phyloP scores from a whole-genome alignment of 2,797 vertebrate genomes.

The Micrastur ruficollis region DNA sequence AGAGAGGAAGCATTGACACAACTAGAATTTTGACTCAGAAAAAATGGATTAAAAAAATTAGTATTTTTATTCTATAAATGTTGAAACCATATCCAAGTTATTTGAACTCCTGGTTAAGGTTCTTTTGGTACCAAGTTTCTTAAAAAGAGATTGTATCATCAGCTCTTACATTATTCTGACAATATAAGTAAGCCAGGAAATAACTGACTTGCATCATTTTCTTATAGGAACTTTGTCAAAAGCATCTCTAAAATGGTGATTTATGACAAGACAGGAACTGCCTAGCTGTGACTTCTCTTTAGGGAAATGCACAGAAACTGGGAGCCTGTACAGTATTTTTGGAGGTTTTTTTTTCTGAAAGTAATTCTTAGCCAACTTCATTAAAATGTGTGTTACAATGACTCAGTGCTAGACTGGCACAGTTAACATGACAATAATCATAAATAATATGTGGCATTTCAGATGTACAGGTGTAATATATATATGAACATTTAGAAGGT shows the following conservation, averaged over 20 bases:
- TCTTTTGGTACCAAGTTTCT: not conserved
- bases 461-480: not conserved
- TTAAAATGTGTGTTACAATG: not conserved
- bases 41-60: not conserved
- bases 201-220: not conserved
- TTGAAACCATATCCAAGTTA: not conserved
- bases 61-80: not conserved
- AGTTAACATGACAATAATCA: not conserved
- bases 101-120: not conserved
- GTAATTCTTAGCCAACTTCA: not conserved
- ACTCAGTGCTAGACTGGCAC: not conserved
- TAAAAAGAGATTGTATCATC: not conserved
- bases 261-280: not conserved
- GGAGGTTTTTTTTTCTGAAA: not conserved
- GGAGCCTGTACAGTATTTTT: not conserved
- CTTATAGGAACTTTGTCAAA: not conserved
- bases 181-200: not conserved
- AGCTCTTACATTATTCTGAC: not conserved
- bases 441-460: not conserved
- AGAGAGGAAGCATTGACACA: not conserved
- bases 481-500: not conserved
- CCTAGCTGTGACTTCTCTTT: not conserved
- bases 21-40: not conserved
- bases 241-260: not conserved
- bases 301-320: not conserved